A percentile compares a stretch with the other conserved stretches of the same genome.
These are phyloP conservation scores for Zaprionus lachaisei DNA, from an alignment of 1,140 invertebrate species.

Conservation along the genomic window DNA sequence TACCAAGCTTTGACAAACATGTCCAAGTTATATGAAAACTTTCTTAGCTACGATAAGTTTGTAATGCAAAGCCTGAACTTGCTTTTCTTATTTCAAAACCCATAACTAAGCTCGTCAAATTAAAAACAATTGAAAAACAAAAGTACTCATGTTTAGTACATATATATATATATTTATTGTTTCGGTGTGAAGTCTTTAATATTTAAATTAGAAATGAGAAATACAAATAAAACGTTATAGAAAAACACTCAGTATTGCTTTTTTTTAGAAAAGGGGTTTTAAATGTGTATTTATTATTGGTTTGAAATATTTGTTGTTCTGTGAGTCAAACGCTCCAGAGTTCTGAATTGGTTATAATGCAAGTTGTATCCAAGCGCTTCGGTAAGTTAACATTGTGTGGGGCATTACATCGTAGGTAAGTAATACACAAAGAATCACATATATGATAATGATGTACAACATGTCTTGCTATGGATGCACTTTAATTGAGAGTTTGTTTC, in stretches of 20 bases:
- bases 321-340: slow-evolving; percentile 7
- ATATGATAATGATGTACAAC: slow-evolving; percentile 23
- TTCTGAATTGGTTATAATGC: slow-evolving; percentile 10
- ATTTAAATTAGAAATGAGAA: not conserved
- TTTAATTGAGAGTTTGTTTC: not conserved
- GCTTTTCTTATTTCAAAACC: not conserved
- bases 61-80: not conserved
- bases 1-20: not conserved
- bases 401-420: slow-evolving; percentile 16
- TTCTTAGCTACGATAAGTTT: not conserved
- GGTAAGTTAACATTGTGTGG: not conserved
- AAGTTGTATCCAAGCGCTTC: slow-evolving; percentile 22
- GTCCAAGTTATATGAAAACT: not conserved
- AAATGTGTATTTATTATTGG: slow-evolving; percentile 29
- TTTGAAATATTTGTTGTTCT: slow-evolving; percentile 31
- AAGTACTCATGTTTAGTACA: not conserved
- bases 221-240: slow-evolving; percentile 8
- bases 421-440: slow-evolving; percentile 3
- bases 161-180: not conserved
- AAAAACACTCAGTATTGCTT: slow-evolving; percentile 19
- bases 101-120: not conserved
- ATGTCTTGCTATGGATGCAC: not conserved
- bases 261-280: slow-evolving; percentile 47
- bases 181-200: not conserved
- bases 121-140: not conserved